Evolutionary conservation across 2,888 invertebrate genomes (phyloP), one percentile per base, ranked within the genome.

Genomic region (Drosophila birchii): DNA sequence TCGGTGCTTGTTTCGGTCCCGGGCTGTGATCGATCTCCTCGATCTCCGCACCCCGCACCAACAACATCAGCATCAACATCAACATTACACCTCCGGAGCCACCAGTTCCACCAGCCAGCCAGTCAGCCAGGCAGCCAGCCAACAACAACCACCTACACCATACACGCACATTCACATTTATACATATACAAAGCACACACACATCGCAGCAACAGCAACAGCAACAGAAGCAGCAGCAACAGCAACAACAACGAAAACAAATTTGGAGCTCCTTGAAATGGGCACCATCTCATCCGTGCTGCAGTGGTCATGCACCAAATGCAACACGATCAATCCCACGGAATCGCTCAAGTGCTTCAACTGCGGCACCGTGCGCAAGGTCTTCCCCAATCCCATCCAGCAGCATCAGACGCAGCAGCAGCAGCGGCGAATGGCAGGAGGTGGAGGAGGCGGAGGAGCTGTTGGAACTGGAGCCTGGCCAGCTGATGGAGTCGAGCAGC

Each of bases 271-370:
- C 67, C 38, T 54, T 44, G 55, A 16, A 38, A 97, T 97, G 97
- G 97, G 97, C 94, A 97, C 97, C 93, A 97, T 97, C 94, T 97
- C 97, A 94, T 97, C 97, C 93, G 97, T 97, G 94, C 95, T 97
- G 93, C 97, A 97, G 94, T 97, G 97, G 97, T 96, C 96, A 94
- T 97, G 97, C 94, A 95, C 95, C 93, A 95, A 95, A 93, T 97
- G 97, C 94, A 95, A 96, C 93, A 95, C 96, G 93, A 97, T 97
- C 93, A 97, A 97, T 93, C 96, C 97, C 81, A 97, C 96, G 79
- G 97, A 97, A 93, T 95, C 95, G 93, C 94, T 95, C 88, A 95
- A 95, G 94, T 97, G 97, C 93, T 94, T 96, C 94, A 95, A 96
- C 94, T 97, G 97, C 94, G 96, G 96, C 87, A 94, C 94, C 91